phyloP scores from a whole-genome alignment of 2,797 vertebrate genomes.

The Cuculus canorus region DNA sequence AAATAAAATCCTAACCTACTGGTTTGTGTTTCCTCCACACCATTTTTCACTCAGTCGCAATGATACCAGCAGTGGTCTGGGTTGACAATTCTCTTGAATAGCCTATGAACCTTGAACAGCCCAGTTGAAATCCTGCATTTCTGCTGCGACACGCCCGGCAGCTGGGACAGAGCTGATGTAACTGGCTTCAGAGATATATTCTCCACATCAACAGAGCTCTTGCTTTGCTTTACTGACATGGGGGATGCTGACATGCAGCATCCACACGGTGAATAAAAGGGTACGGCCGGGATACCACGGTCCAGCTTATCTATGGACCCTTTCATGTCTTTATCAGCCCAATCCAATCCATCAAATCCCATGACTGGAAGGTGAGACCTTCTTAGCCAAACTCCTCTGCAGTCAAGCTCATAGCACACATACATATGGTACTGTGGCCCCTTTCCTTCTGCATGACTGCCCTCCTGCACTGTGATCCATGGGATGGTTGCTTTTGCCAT shows the following conservation, averaged over 20 bases:
- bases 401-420: fast-evolving
- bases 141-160: background rate
- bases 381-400: background rate
- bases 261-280: background rate
- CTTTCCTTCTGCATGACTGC: background rate
- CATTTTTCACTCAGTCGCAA: background rate
- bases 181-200: background rate
- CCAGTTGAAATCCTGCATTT: background rate
- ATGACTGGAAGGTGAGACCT: background rate
- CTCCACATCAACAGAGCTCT: background rate
- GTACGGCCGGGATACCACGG: background rate
- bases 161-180: background rate
- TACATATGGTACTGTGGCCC: background rate
- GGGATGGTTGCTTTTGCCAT: background rate
- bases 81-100: background rate
- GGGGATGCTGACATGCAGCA: background rate
- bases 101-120: background rate
- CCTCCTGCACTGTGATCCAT: background rate
- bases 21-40: background rate
- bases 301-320: background rate
- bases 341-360: background rate
- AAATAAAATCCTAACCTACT: background rate
- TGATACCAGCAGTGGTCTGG: background rate
- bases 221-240: background rate
- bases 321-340: background rate